Conservation (phyloP, 92 coral and sea anemone genomes). For the Actinostola sp. region DNA sequence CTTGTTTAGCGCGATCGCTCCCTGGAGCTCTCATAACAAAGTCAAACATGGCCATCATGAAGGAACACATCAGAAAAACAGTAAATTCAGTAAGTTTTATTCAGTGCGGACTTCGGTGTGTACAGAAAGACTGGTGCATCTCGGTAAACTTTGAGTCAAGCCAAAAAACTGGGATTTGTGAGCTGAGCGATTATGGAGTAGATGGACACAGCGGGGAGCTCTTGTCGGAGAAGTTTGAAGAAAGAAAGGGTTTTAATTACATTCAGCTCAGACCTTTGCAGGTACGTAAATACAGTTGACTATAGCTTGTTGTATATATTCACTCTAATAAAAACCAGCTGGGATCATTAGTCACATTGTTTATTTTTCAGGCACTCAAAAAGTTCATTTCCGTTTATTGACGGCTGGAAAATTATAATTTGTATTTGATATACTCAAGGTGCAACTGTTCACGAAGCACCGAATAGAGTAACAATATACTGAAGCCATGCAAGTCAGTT, state of each 20-base stretch:
- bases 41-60: background rate
- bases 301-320: too few relatives aligned
- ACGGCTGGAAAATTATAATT: too few relatives aligned
- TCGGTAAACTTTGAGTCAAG: background rate
- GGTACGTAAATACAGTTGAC: background rate
- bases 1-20: background rate
- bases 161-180: background rate
- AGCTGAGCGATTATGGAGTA: conserved; percentile 11
- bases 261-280: background rate
- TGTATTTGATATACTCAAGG: too few relatives aligned
- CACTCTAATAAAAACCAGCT: too few relatives aligned
- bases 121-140: conserved; percentile 12
- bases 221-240: conserved; percentile 5
- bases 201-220: background rate
- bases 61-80: background rate
- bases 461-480: too few relatives aligned
- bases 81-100: background rate
- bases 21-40: background rate
- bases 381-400: too few relatives aligned
- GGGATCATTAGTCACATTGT: too few relatives aligned
- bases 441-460: too few relatives aligned
- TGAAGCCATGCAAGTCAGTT: too few relatives aligned
- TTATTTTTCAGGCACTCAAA: too few relatives aligned
- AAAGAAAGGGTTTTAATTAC: background rate
- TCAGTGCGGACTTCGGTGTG: conserved; percentile 7